Evolutionary conservation across 2,888 invertebrate species (phyloP), one percentile per base, ranked within the genome.

Genomic region (Dryobota labecula): DNA sequence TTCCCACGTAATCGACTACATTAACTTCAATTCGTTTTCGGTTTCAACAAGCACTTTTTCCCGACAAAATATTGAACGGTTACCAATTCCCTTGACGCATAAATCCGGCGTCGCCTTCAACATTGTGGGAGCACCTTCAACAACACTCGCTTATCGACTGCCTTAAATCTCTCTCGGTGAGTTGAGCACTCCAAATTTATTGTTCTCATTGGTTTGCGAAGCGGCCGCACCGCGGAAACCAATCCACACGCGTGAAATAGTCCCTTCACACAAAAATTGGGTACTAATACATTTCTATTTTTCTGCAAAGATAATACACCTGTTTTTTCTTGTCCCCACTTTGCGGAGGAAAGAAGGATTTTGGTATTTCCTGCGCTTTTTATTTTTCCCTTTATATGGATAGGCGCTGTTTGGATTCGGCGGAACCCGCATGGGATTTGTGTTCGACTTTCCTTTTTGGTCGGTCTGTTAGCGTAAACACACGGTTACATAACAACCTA

Each of bases 101-200:
- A 84, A 84, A 84, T 84, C 83, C 78, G 64, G 51, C 65, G 82
- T 75, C 72, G 73, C 70, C 70, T 78, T 82, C 75, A 81, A 68
- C 77, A 79, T 81, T 84, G 80, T 79, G 87, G 83, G 85, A 84
- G 85, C 86, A 89, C 87, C 87, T 84, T 89, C 86, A 87, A 89
- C 90, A 90, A 90, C 91, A 90, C 87, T 89, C 90, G 88, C 90
- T 89, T 91, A 92, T 92, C 92, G 91, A 84, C 90, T 90, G 85
- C 89, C 89, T 90, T 92, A 93, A 92, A 93, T 93, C 92, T 93
- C 89, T 91, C 87, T 88, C 91, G 87, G 89, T 87, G 89, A 91
- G 92, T 90, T 92, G 91, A 91, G 84, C 90, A 90, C 90, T 75
- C 85, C 83, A 70, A 88, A 90, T 84, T 84, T 84, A 84, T 84